Conservation (phyloP, 2,888 invertebrate species). For the Pachliopta kotzebuea region DNA sequence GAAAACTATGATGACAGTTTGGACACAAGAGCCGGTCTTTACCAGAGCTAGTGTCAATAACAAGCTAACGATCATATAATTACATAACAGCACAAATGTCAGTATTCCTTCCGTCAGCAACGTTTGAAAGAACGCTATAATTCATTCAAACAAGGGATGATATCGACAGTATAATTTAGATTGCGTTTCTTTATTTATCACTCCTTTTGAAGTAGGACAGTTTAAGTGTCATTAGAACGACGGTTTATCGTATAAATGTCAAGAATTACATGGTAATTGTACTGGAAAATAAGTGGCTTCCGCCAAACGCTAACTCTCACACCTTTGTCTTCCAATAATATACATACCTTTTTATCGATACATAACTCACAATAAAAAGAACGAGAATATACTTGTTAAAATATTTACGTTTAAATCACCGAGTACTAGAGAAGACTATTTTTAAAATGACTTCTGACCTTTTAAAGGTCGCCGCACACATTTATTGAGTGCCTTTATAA, state of each 20-base stretch:
- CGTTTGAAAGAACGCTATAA: slow-evolving; percentile 8
- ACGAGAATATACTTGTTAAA: no score
- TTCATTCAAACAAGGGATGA: slow-evolving; percentile 18
- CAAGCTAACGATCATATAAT: slow-evolving; percentile 23
- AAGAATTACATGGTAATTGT: slow-evolving; percentile 3
- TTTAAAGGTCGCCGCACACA: no score
- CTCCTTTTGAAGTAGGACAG: slow-evolving; percentile 20
- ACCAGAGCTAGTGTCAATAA: slow-evolving; percentile 8
- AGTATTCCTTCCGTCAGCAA: slow-evolving; percentile 23
- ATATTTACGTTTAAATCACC: no score
- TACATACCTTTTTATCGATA: neutral
- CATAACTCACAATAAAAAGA: no score
- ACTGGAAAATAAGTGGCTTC: neutral
- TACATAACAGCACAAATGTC: slow-evolving; percentile 26
- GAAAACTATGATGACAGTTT: slow-evolving; percentile 16
- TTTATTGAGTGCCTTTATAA: neutral
- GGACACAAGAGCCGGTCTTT: slow-evolving; percentile 10
- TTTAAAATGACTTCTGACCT: no score
- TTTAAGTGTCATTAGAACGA: slow-evolving; percentile 18
- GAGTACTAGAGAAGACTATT: no score
- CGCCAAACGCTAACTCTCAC: neutral
- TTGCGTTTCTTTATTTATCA: slow-evolving; percentile 21
- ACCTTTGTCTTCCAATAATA: neutral
- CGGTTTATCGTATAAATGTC: slow-evolving; percentile 13
- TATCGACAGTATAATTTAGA: slow-evolving; percentile 17